Base-by-base conservation (phyloP, 2,888 invertebrate genomes). In the Cetonia aurata region DNA sequence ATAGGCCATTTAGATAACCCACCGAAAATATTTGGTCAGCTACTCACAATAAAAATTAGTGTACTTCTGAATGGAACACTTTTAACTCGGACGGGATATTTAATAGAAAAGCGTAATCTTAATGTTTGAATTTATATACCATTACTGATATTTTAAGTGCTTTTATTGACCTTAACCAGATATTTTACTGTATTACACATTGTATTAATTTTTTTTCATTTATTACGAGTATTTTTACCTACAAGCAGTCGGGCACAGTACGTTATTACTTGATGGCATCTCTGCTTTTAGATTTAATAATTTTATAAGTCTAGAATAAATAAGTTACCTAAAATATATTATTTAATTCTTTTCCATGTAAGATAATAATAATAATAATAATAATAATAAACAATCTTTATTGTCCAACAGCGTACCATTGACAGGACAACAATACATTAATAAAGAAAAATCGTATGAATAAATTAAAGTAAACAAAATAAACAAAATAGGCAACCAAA, bases 1-100 rank as follows among this genome's bases (percentile, higher is more conserved):
- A 60, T 60, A 48, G 60, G 60, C 25, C 48, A 60, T 60, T 60
- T 60, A 60, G 60, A 60, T 60, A 60, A 60, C 60, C 60, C 46
- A 60, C 60, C 60, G 60, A 60, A 48, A 60, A 60, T 60, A 60
- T 60, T 60, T 60, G 60, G 19, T 60, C 25, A 17, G 48, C 33
- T 60, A 48, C 31, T 46, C 60, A 60, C 31, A 60, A 60, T 60
- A 60, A 60, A 60, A 60, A 60, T 60, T 60, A 48, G 48, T 60
- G 48, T 60, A 31, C 31, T 46, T 60, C 8, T 25, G n/a, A 15
- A 48, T 46, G 31, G 48, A 31, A 60, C 46, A 48, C 48, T 48
- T 60, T 33, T 33, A 31, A 60, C 25, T 25, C 33, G 3, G 12
- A 46, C 15, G 4, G 48, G 13, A 60, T 46, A 48, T 60, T 48